phyloP scores from a whole-genome alignment of 2,888 invertebrate genomes.

The Plagodis pulveraria region DNA sequence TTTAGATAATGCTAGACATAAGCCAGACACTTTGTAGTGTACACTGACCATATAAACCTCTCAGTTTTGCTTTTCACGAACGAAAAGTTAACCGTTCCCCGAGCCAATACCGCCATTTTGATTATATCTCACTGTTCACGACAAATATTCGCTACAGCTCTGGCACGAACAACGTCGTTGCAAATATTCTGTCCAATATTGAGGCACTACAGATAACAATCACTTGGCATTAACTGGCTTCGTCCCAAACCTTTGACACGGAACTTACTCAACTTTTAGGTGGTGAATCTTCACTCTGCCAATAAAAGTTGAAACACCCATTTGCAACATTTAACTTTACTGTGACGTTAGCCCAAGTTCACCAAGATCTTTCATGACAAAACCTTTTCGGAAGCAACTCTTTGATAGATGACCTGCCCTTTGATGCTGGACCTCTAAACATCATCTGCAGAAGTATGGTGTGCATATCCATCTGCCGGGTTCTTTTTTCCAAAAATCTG shows the following conservation, averaged over 20 bases:
- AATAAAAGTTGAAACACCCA: slow-evolving; percentile 24
- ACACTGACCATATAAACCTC: slow-evolving; percentile 41
- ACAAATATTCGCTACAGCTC: no score
- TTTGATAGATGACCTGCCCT: no score
- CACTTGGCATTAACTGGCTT: slow-evolving; percentile 13
- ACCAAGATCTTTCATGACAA: slow-evolving; percentile 40
- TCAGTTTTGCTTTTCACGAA: no score
- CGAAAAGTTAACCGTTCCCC: no score
- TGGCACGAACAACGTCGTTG: no score
- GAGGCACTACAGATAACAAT: slow-evolving; percentile 29
- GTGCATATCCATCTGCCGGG: no score
- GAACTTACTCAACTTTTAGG: slow-evolving; percentile 22
- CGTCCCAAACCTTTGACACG: slow-evolving; percentile 26
- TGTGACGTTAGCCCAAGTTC: slow-evolving; percentile 38
- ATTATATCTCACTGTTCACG: no score
- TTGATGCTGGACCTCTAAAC: no score
- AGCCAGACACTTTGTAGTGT: slow-evolving; percentile 23
- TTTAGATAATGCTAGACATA: no score
- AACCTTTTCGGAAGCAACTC: no score
- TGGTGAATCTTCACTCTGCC: slow-evolving; percentile 10
- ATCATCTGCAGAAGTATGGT: no score
- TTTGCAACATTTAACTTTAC: slow-evolving; percentile 15
- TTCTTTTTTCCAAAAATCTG: no score
- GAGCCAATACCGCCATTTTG: slow-evolving; percentile 7
- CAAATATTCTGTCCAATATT: slow-evolving; percentile 45